These are phyloP conservation scores for Tillus elongatus DNA, from an alignment of 2,888 invertebrate species.

Conservation along the genomic window DNA sequence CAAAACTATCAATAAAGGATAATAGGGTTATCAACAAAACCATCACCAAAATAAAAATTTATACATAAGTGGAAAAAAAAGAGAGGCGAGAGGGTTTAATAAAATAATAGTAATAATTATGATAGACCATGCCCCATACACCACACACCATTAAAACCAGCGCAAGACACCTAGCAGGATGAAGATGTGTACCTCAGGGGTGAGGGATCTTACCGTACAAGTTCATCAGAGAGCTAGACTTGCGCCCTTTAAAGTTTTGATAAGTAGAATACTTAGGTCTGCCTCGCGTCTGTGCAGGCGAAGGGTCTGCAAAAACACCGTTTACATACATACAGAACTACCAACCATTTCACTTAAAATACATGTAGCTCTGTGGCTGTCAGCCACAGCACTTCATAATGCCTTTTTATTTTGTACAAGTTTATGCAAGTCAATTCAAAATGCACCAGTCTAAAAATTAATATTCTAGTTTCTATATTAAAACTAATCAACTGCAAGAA, in stretches of 20 bases:
- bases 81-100: neutral
- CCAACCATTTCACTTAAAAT: conserved; percentile 29
- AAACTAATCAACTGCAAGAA: too few relatives aligned
- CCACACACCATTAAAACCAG: conserved; percentile 1
- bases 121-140: neutral
- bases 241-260: conserved; percentile 84
- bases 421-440: too few relatives aligned
- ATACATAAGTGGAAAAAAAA: too few relatives aligned
- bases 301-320: conserved; percentile 75
- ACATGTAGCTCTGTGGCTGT: too few relatives aligned
- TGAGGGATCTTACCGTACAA: conserved; percentile 77
- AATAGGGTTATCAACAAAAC: too few relatives aligned
- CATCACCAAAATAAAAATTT: too few relatives aligned
- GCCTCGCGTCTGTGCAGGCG: conserved; percentile 68
- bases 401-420: too few relatives aligned
- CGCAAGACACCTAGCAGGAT: too few relatives aligned
- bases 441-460: too few relatives aligned
- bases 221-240: conserved; percentile 93
- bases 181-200: conserved; percentile 7
- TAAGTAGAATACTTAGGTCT: conserved; percentile 76
- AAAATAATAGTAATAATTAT: neutral
- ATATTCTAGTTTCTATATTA: too few relatives aligned
- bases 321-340: conserved; percentile 36
- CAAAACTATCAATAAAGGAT: too few relatives aligned
- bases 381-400: too few relatives aligned